Percentiles rank a stretch among this genome's conserved stretches.
Evolutionary conservation across 2,113 vertebrate species (phyloP).

Genomic region (Zonotrichia leucophrys): DNA sequence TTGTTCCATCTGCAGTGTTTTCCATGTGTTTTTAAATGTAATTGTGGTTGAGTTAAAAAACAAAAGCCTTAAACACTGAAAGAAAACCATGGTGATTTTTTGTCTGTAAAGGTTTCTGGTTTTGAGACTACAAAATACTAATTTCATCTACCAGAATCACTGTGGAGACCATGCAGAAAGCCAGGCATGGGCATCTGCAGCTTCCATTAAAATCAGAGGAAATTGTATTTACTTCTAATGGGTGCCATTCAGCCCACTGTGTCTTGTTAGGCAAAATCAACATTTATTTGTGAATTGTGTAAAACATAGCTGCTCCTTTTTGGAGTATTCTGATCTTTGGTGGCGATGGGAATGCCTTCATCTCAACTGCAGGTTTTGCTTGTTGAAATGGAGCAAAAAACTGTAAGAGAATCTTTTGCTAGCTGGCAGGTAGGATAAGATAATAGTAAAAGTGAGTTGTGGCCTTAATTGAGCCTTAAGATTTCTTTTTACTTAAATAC

Average conservation of each 20-base stretch:
- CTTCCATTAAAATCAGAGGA: background rate
- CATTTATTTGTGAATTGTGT: background rate
- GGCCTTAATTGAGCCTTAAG: background rate
- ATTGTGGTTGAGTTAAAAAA: background rate
- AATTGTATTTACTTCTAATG: background rate
- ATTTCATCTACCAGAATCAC: background rate
- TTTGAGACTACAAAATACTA: background rate
- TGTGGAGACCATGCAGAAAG: background rate
- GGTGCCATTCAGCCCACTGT: background rate
- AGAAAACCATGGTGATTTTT: background rate
- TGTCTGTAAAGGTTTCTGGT: background rate
- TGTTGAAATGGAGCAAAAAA: background rate
- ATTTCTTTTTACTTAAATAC: constrained; percentile 38
- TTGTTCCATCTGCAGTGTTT: background rate
- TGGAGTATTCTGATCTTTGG: background rate
- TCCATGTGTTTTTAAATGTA: background rate
- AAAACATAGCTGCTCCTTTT: background rate
- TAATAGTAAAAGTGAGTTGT: background rate
- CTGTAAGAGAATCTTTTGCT: background rate
- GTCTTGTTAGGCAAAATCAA: background rate
- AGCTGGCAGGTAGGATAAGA: background rate
- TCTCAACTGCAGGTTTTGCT: background rate
- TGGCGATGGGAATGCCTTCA: background rate
- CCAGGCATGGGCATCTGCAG: background rate
- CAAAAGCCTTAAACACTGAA: background rate